Percentiles rank a stretch among this genome's conserved stretches.
phyloP scores from a whole-genome alignment of 1,140 invertebrate genomes.

The Drosophila navojoa region DNA sequence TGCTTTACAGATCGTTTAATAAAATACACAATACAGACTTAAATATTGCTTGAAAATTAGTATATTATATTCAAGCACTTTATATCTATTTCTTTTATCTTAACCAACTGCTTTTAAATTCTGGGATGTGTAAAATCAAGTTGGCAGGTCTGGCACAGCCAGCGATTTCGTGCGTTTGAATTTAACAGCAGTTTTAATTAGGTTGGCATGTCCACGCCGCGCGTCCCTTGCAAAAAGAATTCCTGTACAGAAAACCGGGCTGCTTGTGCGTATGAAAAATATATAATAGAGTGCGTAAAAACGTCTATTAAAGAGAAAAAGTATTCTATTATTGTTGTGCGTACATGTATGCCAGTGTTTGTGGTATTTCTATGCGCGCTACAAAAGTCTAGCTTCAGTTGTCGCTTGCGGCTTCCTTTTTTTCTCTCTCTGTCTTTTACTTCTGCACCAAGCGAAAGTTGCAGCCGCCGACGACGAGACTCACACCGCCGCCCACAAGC shows the following conservation, averaged over 20 bases:
- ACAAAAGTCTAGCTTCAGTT: conserved; percentile 13
- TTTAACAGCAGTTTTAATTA: conserved; percentile 45
- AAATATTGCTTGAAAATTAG: no score
- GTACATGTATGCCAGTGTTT: background rate
- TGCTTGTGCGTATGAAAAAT: conserved; percentile 36
- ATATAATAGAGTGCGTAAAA: conserved; percentile 14
- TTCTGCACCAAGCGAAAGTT: conserved; percentile 44
- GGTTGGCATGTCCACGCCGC: conserved; percentile 59
- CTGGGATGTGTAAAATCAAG: background rate
- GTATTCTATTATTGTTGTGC: background rate
- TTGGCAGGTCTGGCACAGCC: conserved; percentile 14
- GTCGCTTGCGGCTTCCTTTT: conserved; percentile 32
- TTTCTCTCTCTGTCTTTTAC: conserved; percentile 14
- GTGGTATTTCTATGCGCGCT: background rate
- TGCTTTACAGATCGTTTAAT: no score
- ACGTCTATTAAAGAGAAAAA: conserved; percentile 3
- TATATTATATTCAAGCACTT: no score
- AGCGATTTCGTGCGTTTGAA: conserved; percentile 43
- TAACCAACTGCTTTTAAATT: no score
- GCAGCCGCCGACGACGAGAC: conserved; percentile 20
- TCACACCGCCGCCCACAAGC: conserved; percentile 31
- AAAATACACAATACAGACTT: no score
- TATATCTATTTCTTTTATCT: no score
- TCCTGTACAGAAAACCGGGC: conserved; percentile 66
- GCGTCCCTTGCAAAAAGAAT: conserved; percentile 78